phyloP scores from a whole-genome alignment of 1,140 invertebrate species.

The Ceratosolen solmsi region DNA sequence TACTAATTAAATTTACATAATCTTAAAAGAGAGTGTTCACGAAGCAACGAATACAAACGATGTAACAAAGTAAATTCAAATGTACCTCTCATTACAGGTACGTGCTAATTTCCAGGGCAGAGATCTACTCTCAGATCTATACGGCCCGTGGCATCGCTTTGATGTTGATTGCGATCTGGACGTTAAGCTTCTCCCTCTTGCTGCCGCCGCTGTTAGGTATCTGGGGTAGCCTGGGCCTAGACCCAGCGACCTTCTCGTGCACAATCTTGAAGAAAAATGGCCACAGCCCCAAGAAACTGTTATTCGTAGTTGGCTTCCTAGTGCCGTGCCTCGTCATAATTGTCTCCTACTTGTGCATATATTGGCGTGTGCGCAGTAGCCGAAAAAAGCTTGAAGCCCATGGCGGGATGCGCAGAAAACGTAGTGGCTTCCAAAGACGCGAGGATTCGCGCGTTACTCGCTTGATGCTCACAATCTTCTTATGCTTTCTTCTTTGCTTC shows the following conservation, averaged over 20 bases:
- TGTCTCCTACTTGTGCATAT: slow-evolving; percentile 88
- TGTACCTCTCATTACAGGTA: slow-evolving; percentile 79
- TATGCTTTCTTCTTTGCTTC: slow-evolving; percentile 88
- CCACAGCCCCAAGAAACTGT: slow-evolving; percentile 87
- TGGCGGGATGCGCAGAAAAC: slow-evolving; percentile 67
- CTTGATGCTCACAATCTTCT: slow-evolving; percentile 89
- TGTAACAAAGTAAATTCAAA: too few relatives aligned
- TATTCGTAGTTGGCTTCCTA: slow-evolving; percentile 88
- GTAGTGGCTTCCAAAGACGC: slow-evolving; percentile 67
- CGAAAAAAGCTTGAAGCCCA: slow-evolving; percentile 81
- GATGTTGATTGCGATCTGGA: slow-evolving; percentile 86
- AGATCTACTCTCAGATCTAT: slow-evolving; percentile 84
- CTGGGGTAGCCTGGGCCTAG: slow-evolving; percentile 87
- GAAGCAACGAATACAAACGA: too few relatives aligned
- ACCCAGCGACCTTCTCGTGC: slow-evolving; percentile 86
- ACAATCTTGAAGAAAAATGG: slow-evolving; percentile 86
- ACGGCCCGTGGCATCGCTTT: slow-evolving; percentile 80
- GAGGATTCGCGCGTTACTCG: slow-evolving; percentile 87
- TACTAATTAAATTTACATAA: too few relatives aligned
- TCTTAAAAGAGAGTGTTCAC: too few relatives aligned
- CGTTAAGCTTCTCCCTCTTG: slow-evolving; percentile 76
- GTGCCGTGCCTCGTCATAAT: slow-evolving; percentile 88
- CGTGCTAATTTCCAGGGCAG: slow-evolving; percentile 84
- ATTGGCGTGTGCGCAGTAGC: slow-evolving; percentile 83
- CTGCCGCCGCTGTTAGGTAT: slow-evolving; percentile 84